These are phyloP conservation scores for Carettochelys insculpta DNA, from an alignment of 2,113 vertebrate genomes.

Conservation along the genomic window DNA sequence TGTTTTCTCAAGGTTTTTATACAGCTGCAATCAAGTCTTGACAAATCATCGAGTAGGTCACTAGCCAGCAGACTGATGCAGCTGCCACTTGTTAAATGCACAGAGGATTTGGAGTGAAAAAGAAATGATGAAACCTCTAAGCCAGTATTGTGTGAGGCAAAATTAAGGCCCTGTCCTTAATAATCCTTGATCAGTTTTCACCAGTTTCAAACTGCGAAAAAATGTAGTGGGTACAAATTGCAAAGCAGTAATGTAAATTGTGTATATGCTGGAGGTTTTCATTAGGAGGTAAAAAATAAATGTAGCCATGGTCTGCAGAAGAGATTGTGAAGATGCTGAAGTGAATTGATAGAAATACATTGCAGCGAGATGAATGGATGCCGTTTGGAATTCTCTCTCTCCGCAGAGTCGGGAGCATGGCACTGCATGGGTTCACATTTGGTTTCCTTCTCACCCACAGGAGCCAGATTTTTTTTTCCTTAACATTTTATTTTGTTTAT, in stretches of 20 bases:
- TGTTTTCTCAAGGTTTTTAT: not conserved
- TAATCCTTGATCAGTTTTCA: not conserved
- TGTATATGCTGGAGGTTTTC: not conserved
- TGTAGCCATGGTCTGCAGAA: not conserved
- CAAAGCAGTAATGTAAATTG: not conserved
- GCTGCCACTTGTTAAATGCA: not conserved
- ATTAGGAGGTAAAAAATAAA: not conserved
- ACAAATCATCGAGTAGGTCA: not conserved
- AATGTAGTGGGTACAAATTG: accelerated
- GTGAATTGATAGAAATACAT: too few species aligned
- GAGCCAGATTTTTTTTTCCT: not conserved
- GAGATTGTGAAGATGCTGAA: not conserved
- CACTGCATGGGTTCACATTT: not conserved
- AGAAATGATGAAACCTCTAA: not conserved
- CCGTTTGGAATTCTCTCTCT: not conserved
- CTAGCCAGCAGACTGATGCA: not conserved
- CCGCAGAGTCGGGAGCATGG: not conserved
- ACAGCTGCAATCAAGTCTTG: not conserved
- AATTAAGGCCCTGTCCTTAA: not conserved
- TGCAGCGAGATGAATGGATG: not conserved
- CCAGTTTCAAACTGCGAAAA: not conserved
- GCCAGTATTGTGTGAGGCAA: not conserved
- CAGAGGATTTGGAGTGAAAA: not conserved
- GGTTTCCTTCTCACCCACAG: not conserved
- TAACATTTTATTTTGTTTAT: not conserved